Evolutionary conservation across 2,113 vertebrate genomes (phyloP).

Genomic region (Haplochromis burtoni): DNA sequence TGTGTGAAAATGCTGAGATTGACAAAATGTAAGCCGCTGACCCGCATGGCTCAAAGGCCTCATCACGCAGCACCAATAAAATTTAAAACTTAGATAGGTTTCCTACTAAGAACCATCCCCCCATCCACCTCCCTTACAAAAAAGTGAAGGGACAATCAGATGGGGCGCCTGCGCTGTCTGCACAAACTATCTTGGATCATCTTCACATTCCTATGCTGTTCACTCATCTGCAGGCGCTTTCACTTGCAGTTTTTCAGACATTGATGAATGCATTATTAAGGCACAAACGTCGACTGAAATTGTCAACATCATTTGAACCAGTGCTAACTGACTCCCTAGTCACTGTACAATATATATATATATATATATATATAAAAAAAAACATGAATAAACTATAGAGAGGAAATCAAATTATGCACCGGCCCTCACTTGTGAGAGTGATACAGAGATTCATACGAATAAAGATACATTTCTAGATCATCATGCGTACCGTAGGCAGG

Average conservation of each 20-base stretch:
- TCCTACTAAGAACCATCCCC: background rate
- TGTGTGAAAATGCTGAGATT: background rate
- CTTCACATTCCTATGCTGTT: conserved; percentile 44
- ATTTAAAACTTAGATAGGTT: background rate
- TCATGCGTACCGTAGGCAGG: background rate
- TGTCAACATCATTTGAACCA: background rate
- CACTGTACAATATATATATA: background rate
- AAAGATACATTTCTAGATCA: background rate
- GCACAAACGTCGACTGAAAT: background rate
- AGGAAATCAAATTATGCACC: background rate
- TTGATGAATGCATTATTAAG: background rate
- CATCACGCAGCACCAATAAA: background rate
- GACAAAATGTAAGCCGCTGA: background rate
- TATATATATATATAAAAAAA: background rate
- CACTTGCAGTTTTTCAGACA: background rate
- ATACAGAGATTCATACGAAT: background rate
- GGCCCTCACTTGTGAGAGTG: background rate
- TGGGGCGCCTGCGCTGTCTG: conserved; percentile 35
- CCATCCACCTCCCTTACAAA: background rate
- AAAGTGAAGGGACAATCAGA: conserved; percentile 20
- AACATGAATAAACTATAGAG: background rate
- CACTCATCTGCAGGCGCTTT: conserved; percentile 17
- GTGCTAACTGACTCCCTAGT: background rate
- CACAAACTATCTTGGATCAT: conserved; percentile 46
- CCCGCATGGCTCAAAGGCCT: background rate